Evolutionary conservation across 2,888 invertebrate species (phyloP).

Genomic region (Oscheius sp.): DNA sequence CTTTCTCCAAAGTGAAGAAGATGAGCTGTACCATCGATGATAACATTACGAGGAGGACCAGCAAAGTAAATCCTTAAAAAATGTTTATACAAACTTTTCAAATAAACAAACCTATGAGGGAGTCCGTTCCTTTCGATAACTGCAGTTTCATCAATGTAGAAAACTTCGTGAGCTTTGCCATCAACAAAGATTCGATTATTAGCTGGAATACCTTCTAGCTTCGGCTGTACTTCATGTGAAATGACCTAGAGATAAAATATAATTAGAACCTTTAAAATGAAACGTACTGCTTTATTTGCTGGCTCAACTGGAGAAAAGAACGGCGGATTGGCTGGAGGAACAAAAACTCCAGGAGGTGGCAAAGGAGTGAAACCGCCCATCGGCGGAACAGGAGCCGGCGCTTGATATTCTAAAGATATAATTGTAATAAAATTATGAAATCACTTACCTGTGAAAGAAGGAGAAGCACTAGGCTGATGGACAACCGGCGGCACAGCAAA

Average conservation of each 20-base stretch:
- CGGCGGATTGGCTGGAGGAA: conserved; percentile 29
- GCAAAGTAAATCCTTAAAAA: conserved; percentile 63
- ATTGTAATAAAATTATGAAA: neutral
- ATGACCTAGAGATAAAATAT: conserved; percentile 34
- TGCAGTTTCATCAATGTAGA: conserved; percentile 67
- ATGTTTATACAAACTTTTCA: neutral
- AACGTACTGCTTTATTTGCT: conserved; percentile 3
- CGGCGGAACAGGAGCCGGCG: conserved; percentile 25
- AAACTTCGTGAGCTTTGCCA: conserved; percentile 72
- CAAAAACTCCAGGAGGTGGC: conserved; percentile 25
- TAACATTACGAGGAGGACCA: conserved; percentile 69
- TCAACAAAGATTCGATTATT: conserved; percentile 73
- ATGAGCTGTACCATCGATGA: conserved; percentile 68
- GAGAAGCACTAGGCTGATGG: conserved; percentile 2
- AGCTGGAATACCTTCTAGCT: conserved; percentile 66
- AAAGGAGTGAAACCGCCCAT: neutral
- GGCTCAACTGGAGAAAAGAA: conserved; percentile 14
- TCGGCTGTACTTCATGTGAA: conserved; percentile 53
- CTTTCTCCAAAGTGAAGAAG: conserved; percentile 66
- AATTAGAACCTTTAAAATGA: neutral
- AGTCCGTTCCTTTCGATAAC: conserved; percentile 73
- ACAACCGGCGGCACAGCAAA: conserved; percentile 21
- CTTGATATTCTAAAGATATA: conserved; percentile 7
- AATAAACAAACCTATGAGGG: conserved; percentile 60
- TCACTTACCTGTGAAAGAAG: conserved; percentile 45